Evolutionary conservation across 2,113 vertebrate genomes (phyloP).

Genomic region (Melospiza georgiana): DNA sequence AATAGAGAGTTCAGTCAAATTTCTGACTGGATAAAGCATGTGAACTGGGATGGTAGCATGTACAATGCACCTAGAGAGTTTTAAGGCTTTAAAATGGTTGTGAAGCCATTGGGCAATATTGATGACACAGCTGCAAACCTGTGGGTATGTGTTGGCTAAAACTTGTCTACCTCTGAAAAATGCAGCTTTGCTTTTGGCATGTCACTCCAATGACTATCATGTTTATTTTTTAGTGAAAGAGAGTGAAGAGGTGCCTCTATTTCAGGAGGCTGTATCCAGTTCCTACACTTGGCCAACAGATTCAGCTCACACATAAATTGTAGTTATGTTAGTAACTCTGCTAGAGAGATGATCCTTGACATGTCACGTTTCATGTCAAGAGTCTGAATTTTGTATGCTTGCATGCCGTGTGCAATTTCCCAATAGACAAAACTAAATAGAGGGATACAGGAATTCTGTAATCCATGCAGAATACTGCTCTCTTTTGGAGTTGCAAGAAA

Average conservation of each 20-base stretch:
- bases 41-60: neutral
- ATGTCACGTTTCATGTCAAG: neutral
- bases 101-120: neutral
- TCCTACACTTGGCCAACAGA: neutral
- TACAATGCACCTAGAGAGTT: neutral
- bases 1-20: neutral
- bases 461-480: neutral
- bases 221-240: neutral
- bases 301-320: neutral
- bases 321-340: neutral
- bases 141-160: neutral
- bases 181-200: neutral
- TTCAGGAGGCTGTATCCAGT: neutral
- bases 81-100: neutral
- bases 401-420: neutral
- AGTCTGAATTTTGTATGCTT: neutral
- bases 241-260: neutral
- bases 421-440: neutral
- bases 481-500: neutral
- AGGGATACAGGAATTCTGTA: neutral
- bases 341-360: neutral
- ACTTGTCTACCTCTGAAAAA: neutral
- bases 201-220: neutral
- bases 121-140: neutral
- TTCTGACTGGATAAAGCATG: neutral